phyloP scores from a whole-genome alignment of 2,888 invertebrate genomes.

The Chirona hameri region DNA sequence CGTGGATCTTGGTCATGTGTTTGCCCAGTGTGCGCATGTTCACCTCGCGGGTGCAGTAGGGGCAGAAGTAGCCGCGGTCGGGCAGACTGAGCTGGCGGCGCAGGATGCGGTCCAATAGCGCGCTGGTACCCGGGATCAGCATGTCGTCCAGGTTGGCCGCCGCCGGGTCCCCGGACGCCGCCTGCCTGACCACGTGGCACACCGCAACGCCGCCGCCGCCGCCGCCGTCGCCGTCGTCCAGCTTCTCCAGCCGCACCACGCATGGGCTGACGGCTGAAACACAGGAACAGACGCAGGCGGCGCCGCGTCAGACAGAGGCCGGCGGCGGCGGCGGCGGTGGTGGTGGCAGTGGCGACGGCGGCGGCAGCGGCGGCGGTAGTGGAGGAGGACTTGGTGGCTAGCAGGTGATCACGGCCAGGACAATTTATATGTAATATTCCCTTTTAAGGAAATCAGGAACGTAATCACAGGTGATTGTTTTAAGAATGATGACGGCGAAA shows the following conservation, averaged over 20 bases:
- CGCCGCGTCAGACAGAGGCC: neutral
- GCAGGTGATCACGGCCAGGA: no score
- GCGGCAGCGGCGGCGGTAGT: neutral
- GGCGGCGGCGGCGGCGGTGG: neutral
- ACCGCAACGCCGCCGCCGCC: neutral
- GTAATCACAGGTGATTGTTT: no score
- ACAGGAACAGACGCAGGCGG: neutral
- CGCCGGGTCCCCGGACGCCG: neutral
- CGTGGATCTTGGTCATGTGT: slow-evolving; percentile 31
- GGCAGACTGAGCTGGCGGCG: slow-evolving; percentile 28
- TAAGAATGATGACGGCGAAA: no score
- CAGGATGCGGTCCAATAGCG: slow-evolving; percentile 27
- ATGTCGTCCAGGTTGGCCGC: slow-evolving; percentile 23
- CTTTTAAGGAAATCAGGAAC: no score
- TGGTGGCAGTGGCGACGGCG: neutral
- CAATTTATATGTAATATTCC: no score
- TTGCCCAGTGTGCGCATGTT: slow-evolving; percentile 30
- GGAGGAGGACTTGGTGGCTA: no score
- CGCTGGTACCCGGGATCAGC: slow-evolving; percentile 25
- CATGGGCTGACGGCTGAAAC: slow-evolving; percentile 8
- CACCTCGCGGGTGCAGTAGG: slow-evolving; percentile 27
- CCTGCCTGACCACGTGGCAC: neutral
- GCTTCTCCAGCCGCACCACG: slow-evolving; percentile 6
- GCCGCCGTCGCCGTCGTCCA: slow-evolving; percentile 3
- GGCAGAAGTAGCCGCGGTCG: slow-evolving; percentile 28